Evolutionary conservation across 2,113 vertebrate genomes (phyloP).

Genomic region (Sander vitreus): DNA sequence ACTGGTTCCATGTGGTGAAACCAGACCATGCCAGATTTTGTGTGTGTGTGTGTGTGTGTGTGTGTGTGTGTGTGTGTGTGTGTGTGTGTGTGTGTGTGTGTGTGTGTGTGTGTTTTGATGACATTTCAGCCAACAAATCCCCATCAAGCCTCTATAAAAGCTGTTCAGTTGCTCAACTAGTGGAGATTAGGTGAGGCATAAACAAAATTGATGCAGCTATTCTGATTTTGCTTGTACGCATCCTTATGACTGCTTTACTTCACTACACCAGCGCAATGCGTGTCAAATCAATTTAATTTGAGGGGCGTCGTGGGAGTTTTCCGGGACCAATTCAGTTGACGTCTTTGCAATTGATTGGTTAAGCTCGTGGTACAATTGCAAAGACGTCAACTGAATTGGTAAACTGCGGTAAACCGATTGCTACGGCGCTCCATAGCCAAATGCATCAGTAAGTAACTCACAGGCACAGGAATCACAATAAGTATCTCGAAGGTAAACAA

Average conservation of each 20-base stretch:
- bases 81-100: no score
- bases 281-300: constrained; percentile 46
- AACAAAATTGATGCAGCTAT: neutral
- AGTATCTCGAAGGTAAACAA: constrained; percentile 43
- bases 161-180: constrained; percentile 23
- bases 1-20: constrained; percentile 14
- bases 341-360: constrained; percentile 54
- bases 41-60: neutral
- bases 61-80: neutral
- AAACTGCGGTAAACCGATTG: constrained; percentile 38
- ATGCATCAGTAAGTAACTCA: constrained; percentile 46
- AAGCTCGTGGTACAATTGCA: constrained; percentile 32
- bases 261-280: constrained; percentile 2
- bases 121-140: constrained; percentile 1
- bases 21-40: constrained; percentile 31
- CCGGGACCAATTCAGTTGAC: constrained; percentile 33
- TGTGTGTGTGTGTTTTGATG: neutral
- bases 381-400: no score
- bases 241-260: neutral
- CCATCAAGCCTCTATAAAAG: neutral
- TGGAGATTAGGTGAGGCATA: neutral
- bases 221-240: constrained; percentile 3
- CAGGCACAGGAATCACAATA: constrained; percentile 20
- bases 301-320: constrained; percentile 35
- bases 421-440: constrained; percentile 2